Evolutionary conservation across 53 echinoderm and acorn worm species (phyloP), one percentile per base, ranked within the genome.

Genomic region (Luidia sarsii): DNA sequence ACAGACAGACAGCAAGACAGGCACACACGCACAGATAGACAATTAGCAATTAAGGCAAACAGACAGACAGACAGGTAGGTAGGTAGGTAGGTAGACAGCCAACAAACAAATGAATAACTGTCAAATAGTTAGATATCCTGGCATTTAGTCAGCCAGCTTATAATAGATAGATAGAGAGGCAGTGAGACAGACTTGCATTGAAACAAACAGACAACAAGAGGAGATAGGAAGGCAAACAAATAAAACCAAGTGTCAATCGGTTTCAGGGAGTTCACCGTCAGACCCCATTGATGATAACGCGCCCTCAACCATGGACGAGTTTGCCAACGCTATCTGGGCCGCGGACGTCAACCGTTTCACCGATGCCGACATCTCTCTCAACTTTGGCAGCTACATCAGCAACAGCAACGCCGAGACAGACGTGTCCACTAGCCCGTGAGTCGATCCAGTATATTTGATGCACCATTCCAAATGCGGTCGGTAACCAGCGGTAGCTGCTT

Each of bases 281-380:
- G 23, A 65, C 36, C 65, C 65, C 7, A 22, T 18, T 4, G 65
- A 35, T 9, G 35, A n/a, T n/a, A 31, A 22, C 21, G 65, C 19
- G n/a, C 65, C 65, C 1, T 36, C 65, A 35, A 38, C 34, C 65
- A 65, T 65, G 65, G 39, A 65, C 65, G 65, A 65, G 37, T 65
- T 75, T 19, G 75, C 75, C 29, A 59, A 56, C 23, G 45, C 75
- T 20, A 16, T 75, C 20, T 75, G 75, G 75, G 39, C 37, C 37
- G 75, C 39, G 4, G 75, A 75, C 23, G 59, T 32, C 10, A 75
- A 75, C 60, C 75, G 75, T 14, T 20, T 60, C 36, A 4, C 35
- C 23, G 27, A 39, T 18, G 35, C 57, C 22, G 57, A 75, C 16
- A 57, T 33, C 24, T 41, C 60, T 10, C 24, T 75, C 57, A 75